Base-by-base conservation (phyloP, 2,113 vertebrate species). In the Notothenia coriiceps region DNA sequence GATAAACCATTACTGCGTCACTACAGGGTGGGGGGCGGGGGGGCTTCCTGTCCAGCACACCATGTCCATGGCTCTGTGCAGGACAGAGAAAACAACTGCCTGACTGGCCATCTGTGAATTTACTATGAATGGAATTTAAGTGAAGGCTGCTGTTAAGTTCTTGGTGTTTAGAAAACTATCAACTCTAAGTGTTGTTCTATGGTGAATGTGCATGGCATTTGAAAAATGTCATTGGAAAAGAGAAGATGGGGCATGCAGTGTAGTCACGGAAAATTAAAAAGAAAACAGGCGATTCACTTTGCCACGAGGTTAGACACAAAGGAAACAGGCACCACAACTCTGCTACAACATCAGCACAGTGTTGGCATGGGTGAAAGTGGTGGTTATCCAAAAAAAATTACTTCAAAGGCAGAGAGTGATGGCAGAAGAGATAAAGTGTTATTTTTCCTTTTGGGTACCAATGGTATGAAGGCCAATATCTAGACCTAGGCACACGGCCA, bases 391-490 rank as follows among this genome's bases (percentile, higher is more conserved):
- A 66, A 74, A 80, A 74, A 80, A 60, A 47, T 35, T 49, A 76
- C 89, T 90, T 93, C 85, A 90, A 92, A 93, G 89, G 74, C 77
- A 77, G 66, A 75, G 65, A 71, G 56, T 14, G 79, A 92, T 91
- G 81, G 47, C 35, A 73, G 72, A 50, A 6, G 56, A 73, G 90
- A 90, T 92, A 86, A 1, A 10, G 10, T 29, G 22, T 65, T 55
- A n/a, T 14, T 59, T 51, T 54, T 50, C 74, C 54, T 72, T 35
- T 22, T 68, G 40, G 73, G 59, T 79, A 73, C 20, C 59, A 50
- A 29, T 10, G 75, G 62, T 57, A 86, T 83, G 77, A 77, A 78
- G 49, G 50, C 43, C 74, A 70, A 55, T 74, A 40, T 12, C 67
- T 63, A 52, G 35, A 73, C 22, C 5, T 33, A 46, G 62, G 59